A percentile compares a stretch with the other conserved stretches of the same genome.
Conservation (phyloP, 2,797 vertebrate species). For the Acanthornis magna region DNA sequence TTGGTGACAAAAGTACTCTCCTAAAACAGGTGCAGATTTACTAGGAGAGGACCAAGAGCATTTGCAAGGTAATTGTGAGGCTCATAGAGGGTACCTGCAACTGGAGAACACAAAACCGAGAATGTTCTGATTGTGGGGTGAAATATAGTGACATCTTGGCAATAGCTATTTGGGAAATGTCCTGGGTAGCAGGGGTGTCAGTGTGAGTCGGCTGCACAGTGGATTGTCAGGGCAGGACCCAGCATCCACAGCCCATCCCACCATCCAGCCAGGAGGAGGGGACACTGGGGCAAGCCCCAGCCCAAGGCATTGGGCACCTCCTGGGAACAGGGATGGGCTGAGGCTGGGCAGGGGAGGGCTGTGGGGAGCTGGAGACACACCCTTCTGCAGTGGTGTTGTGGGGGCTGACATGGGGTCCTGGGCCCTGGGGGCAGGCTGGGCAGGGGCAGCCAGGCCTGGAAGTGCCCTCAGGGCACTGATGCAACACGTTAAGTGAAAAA, state of each 20-base stretch:
- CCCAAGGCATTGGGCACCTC: rapidly evolving
- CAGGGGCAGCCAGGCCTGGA: background rate
- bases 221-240: background rate
- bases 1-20: background rate
- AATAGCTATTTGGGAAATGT: background rate
- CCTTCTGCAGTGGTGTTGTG: background rate
- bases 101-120: background rate
- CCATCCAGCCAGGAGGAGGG: background rate
- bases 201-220: rapidly evolving
- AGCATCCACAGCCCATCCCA: background rate
- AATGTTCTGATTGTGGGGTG: background rate
- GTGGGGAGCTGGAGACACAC: background rate
- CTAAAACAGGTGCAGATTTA: background rate
- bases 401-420: background rate
- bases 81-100: background rate
- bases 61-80: background rate
- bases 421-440: background rate
- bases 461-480: background rate
- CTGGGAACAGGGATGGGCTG: too few relatives aligned
- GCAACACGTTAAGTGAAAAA: background rate
- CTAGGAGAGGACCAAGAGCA: background rate
- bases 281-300: background rate
- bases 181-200: background rate
- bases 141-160: background rate
- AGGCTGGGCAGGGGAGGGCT: background rate